These are phyloP conservation scores for Myripristis jacobus DNA, from an alignment of 2,797 vertebrate species.

Conservation along the genomic window DNA sequence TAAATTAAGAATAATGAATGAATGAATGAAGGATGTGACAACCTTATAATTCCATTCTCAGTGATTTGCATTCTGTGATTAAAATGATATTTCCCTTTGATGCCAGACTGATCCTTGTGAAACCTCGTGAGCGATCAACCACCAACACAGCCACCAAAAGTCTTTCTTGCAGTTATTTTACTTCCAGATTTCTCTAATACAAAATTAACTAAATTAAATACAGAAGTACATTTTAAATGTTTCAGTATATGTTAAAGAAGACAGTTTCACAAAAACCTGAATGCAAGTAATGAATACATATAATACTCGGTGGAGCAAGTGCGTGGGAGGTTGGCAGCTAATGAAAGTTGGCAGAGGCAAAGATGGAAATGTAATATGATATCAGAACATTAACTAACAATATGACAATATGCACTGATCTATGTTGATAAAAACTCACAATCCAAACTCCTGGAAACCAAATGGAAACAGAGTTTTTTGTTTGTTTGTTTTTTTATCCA, in stretches of 20 bases:
- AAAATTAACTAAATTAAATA: background rate
- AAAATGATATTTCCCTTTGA: background rate
- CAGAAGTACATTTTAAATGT: background rate
- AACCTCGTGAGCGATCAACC: background rate
- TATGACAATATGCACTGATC: background rate
- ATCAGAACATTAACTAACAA: background rate
- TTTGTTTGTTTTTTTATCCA: background rate
- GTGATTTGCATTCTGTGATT: background rate
- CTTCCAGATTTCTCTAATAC: background rate
- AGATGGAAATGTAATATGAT: background rate
- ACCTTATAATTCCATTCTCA: background rate
- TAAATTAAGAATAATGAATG: background rate
- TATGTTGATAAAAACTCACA: background rate
- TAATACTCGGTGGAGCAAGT: background rate
- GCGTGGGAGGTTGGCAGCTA: background rate
- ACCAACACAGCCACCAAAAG: background rate
- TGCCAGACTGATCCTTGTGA: background rate
- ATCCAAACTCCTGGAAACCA: background rate
- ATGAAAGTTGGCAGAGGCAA: background rate
- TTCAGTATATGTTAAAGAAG: too few species aligned
- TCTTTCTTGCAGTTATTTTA: background rate
- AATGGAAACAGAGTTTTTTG: background rate
- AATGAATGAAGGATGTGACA: background rate
- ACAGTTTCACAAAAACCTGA: background rate
- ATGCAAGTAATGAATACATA: background rate